Base-by-base conservation (phyloP, 2,113 vertebrate genomes). In the Anolis sagrei region DNA sequence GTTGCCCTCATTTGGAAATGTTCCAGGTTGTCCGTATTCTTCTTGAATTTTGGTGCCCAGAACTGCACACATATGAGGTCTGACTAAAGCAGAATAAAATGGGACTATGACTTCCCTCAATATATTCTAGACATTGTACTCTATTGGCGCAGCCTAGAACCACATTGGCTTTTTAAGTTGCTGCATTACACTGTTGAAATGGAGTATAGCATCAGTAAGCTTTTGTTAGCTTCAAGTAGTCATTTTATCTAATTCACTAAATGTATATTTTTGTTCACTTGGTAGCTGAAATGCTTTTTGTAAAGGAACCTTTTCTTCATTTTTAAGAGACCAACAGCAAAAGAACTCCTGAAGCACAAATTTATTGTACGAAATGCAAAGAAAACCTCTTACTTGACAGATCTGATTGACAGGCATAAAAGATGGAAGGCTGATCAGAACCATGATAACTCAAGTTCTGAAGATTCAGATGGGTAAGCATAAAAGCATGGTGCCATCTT, bases 311-410 rank as follows among this genome's bases (percentile, higher is more conserved):
- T 21, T n/a, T 76, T 27, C n/a, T 64, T 25, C 75, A 72, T 89
- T 88, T 88, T 90, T 4, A 84, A 99, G 98, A 98, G 98, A 94
- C 99, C 98, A 78, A 97, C 98, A 3, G 98, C 98, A 91, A 99
- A 98, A 96, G 98, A 99, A 92, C 95, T 99, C 83, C 92, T 99
- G 90, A 99, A 98, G 95, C 99, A 99, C 90, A 99, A 97, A 93
- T 98, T 98, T 83, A 99, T 99, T 79, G 92, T 98, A 72, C 96
- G 98, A 86, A 97, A 99, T 2, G 96, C 98, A 83, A 99, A 98
- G 97, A 99, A 98, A 90, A 98, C 97, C 0, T 98, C 99, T 48
- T 99, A 98, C 93, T 91, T 99, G 95, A 97, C 97, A 0, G 99
- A 99, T 93, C 97, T 99, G 91, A 98, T 99, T 49, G 99, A 99